Conservation (phyloP, 2,113 vertebrate genomes). For the Nestor notabilis region DNA sequence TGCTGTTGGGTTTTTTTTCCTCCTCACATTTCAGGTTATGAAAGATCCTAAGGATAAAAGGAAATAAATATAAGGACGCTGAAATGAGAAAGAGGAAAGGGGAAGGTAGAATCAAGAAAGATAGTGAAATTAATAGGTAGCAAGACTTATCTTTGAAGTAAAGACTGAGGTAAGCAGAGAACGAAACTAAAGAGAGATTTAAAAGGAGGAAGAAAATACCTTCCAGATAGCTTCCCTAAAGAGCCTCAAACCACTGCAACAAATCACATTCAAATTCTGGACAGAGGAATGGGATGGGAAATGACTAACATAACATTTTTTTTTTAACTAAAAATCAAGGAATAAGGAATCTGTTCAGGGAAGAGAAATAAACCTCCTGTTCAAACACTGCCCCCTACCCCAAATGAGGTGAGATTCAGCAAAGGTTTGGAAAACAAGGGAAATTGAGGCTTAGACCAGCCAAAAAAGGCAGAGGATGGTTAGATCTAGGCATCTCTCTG, state of each 20-base stretch:
- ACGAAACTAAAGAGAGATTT: neutral
- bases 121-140: neutral
- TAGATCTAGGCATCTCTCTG: neutral
- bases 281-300: neutral
- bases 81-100: neutral
- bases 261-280: neutral
- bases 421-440: neutral
- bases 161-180: neutral
- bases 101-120: neutral
- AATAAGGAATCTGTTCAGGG: neutral
- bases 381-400: neutral
- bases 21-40: neutral
- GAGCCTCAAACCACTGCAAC: neutral
- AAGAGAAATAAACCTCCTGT: neutral
- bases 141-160: neutral
- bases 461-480: neutral
- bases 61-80: neutral
- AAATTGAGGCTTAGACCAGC: neutral
- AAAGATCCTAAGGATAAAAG: neutral
- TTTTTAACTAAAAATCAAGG: neutral
- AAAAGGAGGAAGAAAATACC: neutral
- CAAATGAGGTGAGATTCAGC: neutral
- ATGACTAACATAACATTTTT: neutral
- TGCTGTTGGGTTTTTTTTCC: neutral
- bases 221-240: neutral